Percentiles rank a stretch among this genome's conserved stretches.
Evolutionary conservation across 2,113 vertebrate genomes (phyloP).

Genomic region (Menura novaehollandiae): DNA sequence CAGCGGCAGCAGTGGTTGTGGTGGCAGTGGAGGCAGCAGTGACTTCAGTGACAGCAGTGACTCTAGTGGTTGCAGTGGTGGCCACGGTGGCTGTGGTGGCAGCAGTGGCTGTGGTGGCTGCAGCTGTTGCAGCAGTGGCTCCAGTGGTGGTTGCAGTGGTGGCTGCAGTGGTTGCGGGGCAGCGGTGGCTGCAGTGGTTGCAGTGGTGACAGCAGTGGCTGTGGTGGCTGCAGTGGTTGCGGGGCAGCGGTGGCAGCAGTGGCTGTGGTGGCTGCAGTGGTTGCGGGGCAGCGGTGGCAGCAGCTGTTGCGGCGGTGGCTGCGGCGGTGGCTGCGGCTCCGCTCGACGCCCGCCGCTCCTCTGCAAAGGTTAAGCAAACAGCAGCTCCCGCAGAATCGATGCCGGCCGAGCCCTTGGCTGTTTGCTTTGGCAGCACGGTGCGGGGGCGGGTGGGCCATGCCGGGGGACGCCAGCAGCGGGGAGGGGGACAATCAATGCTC

Average conservation of each 20-base stretch:
- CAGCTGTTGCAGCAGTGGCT: rapidly evolving
- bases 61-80: not conserved
- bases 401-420: conserved; percentile 58
- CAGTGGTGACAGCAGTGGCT: rapidly evolving
- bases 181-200: not conserved
- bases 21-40: not conserved
- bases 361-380: conserved; percentile 80
- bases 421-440: conserved; percentile 71
- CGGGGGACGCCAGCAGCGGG: not conserved
- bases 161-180: rapidly evolving
- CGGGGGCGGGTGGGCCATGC: not conserved
- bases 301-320: rapidly evolving
- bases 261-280: rapidly evolving
- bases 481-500: not conserved
- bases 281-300: rapidly evolving
- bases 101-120: rapidly evolving
- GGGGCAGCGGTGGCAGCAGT: rapidly evolving
- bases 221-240: rapidly evolving
- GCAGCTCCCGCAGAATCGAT: conserved; percentile 70
- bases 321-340: not conserved
- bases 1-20: not conserved
- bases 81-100: not conserved
- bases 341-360: conserved; percentile 8
- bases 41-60: not conserved
- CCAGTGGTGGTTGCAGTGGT: not conserved